Evolutionary conservation across 2,113 vertebrate genomes (phyloP), one percentile per base, ranked within the genome.

Genomic region (Cephalopterus ornatus): DNA sequence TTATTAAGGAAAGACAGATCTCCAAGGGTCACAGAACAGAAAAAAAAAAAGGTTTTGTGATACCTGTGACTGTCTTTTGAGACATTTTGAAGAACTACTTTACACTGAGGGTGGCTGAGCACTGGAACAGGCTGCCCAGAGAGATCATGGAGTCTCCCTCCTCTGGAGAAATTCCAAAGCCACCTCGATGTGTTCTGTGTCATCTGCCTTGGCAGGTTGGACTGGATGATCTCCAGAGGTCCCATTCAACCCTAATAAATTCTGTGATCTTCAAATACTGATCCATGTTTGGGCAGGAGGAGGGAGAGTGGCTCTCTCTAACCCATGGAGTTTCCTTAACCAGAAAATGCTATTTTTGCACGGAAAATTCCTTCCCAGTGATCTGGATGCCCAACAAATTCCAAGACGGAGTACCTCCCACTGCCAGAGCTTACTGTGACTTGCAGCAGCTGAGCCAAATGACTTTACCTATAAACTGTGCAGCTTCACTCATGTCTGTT

Each of bases 251-350:
- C 49, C 35, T 70, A 58, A 33, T 14, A 22, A 33, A 32, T 44
- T 80, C 50, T 73, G 21, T 58, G 27, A 73, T 27, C 28, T 53
- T 33, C 1, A 0, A 80, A 63, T 39, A n/a, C 44, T 12, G 42
- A 74, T 12, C 23, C 24, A 7, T 2, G 1, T 12, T 0, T 55
- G 33, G 20, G 16, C 27, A 89, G 19, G 27, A 70, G 9, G 37
- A 62, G 66, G 47, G 18, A 85, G 9, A 78, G 21, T 14, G 44
- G 24, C 10, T 28, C 9, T 61, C 21, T n/a, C 6, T 7, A 2
- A 27, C 19, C 27, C 35, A 46, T 11, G 55, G 6, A 53, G 41
- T 65, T 94, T 44, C 17, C 15, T 72, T 70, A 67, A 56, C 11
- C 0, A 0, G 76, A 61, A 14, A 42, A 39, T 8, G 9, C 22